Conservation (phyloP, 2,113 vertebrate species). For the Brienomyrus brachyistius region DNA sequence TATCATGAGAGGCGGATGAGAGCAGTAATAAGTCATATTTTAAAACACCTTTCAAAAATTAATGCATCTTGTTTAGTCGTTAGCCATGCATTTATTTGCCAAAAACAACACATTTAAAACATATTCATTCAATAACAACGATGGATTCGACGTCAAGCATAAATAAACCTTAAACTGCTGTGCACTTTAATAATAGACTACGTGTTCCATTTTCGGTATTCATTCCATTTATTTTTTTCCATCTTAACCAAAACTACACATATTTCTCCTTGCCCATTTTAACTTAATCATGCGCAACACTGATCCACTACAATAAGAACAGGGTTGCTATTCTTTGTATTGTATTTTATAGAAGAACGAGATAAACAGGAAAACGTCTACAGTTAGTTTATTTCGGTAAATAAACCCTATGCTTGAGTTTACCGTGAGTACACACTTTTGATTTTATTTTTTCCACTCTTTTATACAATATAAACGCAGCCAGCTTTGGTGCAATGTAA, state of each 20-base stretch:
- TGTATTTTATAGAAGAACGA: background rate
- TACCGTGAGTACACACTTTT: background rate
- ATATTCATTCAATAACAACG: background rate
- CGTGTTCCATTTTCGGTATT: background rate
- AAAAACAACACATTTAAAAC: background rate
- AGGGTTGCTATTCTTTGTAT: background rate
- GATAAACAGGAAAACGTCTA: background rate
- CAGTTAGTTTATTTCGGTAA: background rate
- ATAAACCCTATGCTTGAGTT: background rate
- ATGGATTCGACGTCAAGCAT: background rate
- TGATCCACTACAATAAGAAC: background rate
- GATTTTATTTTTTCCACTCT: background rate
- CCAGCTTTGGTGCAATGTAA: slow-evolving; percentile 25
- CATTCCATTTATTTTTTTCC: background rate
- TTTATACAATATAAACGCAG: background rate
- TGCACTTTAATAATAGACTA: background rate
- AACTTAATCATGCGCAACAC: background rate
- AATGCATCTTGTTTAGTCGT: background rate
- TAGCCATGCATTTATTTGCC: background rate
- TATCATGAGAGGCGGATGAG: background rate
- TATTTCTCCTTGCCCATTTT: background rate
- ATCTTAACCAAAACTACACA: background rate
- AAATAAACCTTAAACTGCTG: background rate
- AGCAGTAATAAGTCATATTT: background rate
- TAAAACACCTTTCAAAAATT: background rate